Conservation (phyloP, 2,797 vertebrate genomes). For the Xenops minutus region DNA sequence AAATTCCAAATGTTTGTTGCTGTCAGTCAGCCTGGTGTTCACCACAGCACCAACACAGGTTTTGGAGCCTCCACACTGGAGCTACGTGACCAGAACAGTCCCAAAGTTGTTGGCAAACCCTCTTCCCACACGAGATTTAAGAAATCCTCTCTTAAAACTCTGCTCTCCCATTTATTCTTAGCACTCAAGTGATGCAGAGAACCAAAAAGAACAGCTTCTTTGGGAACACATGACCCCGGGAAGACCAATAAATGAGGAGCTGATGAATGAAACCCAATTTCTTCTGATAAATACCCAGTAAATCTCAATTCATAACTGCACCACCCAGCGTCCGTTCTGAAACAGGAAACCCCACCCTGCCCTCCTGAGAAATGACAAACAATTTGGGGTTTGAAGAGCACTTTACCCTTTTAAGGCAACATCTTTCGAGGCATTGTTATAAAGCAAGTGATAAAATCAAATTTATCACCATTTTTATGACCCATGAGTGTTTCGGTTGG, state of each 20-base stretch:
- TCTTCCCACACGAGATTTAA: neutral
- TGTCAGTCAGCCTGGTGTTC: neutral
- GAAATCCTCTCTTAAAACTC: neutral
- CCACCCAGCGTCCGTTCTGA: constrained; percentile 62
- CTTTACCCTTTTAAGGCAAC: constrained; percentile 59
- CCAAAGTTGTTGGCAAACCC: neutral
- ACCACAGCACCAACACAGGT: neutral
- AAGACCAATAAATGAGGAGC: neutral
- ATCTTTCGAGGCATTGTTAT: constrained; percentile 9
- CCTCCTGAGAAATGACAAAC: constrained; percentile 65
- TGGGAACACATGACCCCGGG: neutral
- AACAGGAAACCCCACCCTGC: constrained; percentile 71
- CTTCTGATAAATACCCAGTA: constrained; percentile 12
- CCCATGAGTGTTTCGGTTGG: neutral
- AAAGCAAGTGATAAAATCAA: constrained; percentile 40
- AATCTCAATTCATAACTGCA: constrained; percentile 48
- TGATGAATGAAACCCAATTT: constrained; percentile 46
- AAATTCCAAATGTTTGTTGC: neutral
- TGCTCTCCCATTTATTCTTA: neutral
- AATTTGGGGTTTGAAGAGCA: constrained; percentile 51
- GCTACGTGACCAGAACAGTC: neutral
- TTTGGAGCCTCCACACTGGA: neutral
- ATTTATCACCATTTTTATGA: neutral
- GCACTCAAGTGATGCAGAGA: neutral
- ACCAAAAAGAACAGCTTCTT: neutral